A percentile compares a stretch with the other conserved stretches of the same genome.
These are phyloP conservation scores for Syngnathus scovelli DNA, from an alignment of 2,113 vertebrate genomes.

Conservation along the genomic window DNA sequence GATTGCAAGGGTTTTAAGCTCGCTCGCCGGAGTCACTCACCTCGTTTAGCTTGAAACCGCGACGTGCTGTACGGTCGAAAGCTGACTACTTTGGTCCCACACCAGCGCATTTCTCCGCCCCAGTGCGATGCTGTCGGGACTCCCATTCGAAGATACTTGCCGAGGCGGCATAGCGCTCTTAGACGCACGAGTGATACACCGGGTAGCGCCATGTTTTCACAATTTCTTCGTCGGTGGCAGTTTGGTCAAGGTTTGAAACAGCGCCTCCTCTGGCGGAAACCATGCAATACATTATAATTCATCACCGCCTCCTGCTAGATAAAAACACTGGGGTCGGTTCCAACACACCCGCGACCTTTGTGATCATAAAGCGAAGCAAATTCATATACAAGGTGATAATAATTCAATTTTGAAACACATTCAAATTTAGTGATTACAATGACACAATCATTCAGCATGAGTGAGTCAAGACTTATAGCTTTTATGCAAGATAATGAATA, in stretches of 20 bases:
- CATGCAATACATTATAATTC: no score
- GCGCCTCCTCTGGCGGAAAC: neutral
- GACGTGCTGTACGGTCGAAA: neutral
- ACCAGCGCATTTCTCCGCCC: conserved; percentile 38
- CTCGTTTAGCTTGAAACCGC: conserved; percentile 15
- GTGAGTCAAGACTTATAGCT: no score
- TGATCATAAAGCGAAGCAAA: no score
- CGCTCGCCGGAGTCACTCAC: conserved; percentile 38
- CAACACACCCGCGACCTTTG: no score
- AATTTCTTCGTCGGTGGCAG: conserved; percentile 32
- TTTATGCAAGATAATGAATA: no score
- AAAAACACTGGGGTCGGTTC: no score
- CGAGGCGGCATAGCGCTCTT: conserved; percentile 41
- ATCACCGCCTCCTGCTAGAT: no score
- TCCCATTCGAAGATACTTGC: conserved; percentile 24
- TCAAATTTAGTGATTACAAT: no score
- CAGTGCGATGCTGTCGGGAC: conserved; percentile 10
- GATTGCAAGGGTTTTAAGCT: conserved; percentile 7
- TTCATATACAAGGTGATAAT: no score
- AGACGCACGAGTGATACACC: conserved; percentile 56
- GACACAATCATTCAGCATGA: no score
- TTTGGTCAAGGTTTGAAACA: no score
- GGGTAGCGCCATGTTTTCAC: conserved; percentile 67
- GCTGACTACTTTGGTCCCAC: conserved; percentile 27
- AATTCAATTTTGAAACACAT: no score